Evolutionary conservation across 2,113 vertebrate genomes (phyloP), one percentile per base, ranked within the genome.

Genomic region (Hiodon tergisus): DNA sequence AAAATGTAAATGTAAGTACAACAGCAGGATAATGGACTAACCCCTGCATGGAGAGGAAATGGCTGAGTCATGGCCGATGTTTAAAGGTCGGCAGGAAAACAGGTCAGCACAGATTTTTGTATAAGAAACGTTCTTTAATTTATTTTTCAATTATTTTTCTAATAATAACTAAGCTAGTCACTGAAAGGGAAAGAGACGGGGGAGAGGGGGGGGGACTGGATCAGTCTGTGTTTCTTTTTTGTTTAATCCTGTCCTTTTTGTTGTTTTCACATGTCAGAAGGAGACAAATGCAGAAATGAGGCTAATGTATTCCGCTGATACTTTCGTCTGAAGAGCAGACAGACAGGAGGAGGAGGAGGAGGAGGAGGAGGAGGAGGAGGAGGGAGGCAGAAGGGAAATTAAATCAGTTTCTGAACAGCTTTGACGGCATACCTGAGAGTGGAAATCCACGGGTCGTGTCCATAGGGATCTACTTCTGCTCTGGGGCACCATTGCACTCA

Each of bases 1-100:
- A 86, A 88, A 31, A 31, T 31, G 83, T 87, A 87, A 80, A 88
- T 85, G 86, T 89, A 88, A 88, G 85, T 87, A 87, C 80, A 87
- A 88, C 87, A 90, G 83, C 81, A 85, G 81, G 78, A 84, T 91
- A 93, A 95, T 90, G 87, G 88, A 90, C 88, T 94, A 93, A 93
- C 86, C 81, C 83, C 86, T 79, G 77, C 79, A 82, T 87, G 85
- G 82, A 86, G 81, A 93, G 85, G 86, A 92, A 93, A 91, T 86
- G 82, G 85, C 87, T 78, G 77, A 86, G 83, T 86, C 88, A 92
- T 92, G 89, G 81, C 78, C 81, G 59, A 82, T 82, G 86, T 86
- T 76, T 77, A 82, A 82, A 86, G 84, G 78, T 76, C 69, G 83
- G 55, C 3, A 79, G 76, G 79, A 81, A 76, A 83, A 59, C 9